Evolutionary conservation across 2,113 vertebrate species (phyloP).

Genomic region (Bubo blakistoni): DNA sequence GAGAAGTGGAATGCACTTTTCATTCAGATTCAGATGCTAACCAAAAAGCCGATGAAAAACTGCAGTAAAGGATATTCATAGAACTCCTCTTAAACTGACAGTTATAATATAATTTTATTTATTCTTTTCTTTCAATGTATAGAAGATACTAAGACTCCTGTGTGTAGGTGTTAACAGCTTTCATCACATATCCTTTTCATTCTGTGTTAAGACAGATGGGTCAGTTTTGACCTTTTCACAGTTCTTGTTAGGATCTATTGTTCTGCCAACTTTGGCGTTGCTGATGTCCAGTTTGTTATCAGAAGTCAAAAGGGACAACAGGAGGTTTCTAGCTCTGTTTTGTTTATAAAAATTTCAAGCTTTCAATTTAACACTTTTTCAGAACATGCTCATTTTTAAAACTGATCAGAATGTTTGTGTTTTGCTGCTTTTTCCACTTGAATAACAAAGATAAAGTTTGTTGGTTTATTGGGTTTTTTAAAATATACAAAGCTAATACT

Average conservation of each 20-base stretch:
- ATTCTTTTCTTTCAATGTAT: background rate
- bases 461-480: background rate
- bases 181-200: background rate
- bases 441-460: background rate
- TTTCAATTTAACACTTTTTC: background rate
- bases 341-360: background rate
- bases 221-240: conserved; percentile 16
- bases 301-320: background rate
- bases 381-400: background rate
- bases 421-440: background rate
- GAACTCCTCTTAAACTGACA: background rate
- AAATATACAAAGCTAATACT: background rate
- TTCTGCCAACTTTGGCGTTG: background rate
- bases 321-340: background rate
- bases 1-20: background rate
- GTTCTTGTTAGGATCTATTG: background rate
- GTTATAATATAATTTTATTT: background rate
- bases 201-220: background rate
- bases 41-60: background rate
- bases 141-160: background rate
- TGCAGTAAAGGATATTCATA: background rate
- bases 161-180: background rate
- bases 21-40: background rate
- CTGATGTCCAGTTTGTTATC: background rate
- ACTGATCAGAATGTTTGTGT: background rate